Evolutionary conservation across 2,888 invertebrate species (phyloP).

Genomic region (Calameuta filiformis): DNA sequence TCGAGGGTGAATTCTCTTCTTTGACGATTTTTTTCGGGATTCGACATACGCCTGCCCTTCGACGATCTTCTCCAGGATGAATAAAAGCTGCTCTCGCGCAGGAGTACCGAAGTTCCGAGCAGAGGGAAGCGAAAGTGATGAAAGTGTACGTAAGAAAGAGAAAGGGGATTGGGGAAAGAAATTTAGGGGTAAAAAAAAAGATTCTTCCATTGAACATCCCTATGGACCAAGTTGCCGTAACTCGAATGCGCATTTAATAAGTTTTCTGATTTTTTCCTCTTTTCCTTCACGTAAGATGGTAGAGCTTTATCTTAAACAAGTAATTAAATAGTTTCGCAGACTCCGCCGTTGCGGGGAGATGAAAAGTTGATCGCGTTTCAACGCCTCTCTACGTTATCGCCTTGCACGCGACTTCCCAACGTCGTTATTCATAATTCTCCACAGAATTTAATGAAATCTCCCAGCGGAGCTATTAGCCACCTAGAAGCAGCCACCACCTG

Average conservation of each 20-base stretch:
- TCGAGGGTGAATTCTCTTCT: not conserved
- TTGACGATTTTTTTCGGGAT: not conserved
- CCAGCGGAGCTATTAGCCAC: not conserved
- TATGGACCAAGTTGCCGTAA: not conserved
- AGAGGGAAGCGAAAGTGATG: not conserved
- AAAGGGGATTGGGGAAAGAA: not conserved
- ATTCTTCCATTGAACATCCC: not conserved
- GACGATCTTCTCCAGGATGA: not conserved
- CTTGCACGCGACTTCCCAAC: constrained; percentile 31
- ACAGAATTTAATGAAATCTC: constrained; percentile 17
- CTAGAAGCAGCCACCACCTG: not conserved
- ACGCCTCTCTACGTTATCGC: constrained; percentile 40
- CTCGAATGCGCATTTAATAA: not conserved
- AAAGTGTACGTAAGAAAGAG: not conserved
- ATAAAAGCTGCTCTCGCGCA: not conserved
- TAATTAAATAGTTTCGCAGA: constrained; percentile 34
- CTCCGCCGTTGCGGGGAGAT: not conserved
- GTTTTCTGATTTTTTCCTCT: not conserved
- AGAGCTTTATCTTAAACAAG: constrained; percentile 36
- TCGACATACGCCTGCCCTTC: not conserved
- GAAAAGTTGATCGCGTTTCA: constrained; percentile 34
- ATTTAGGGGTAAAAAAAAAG: not conserved
- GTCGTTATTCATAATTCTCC: constrained; percentile 40
- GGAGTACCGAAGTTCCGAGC: not conserved
- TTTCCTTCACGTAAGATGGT: not conserved